phyloP scores from a whole-genome alignment of 2,797 vertebrate species.

The Peromyscus nudipes region DNA sequence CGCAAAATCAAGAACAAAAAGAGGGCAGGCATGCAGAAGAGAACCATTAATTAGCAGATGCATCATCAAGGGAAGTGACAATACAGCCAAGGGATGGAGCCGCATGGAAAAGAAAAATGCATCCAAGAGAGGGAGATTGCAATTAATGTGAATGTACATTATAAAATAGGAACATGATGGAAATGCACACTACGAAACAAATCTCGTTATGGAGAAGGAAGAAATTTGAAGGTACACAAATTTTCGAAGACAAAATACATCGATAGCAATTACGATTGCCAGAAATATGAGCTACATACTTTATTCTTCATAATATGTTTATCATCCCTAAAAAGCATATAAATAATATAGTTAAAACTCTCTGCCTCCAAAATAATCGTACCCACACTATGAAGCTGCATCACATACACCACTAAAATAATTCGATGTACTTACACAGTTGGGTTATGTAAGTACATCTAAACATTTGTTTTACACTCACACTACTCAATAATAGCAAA shows the following conservation, averaged over 20 bases:
- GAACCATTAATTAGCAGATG: constrained; percentile 70
- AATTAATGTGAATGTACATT: constrained; percentile 41
- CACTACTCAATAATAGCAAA: neutral
- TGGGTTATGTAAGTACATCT: neutral
- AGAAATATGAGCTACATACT: constrained; percentile 28
- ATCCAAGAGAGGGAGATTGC: neutral
- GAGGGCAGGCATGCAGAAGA: constrained; percentile 63
- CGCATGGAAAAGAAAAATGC: constrained; percentile 66
- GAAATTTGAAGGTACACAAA: neutral
- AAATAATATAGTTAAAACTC: constrained; percentile 58
- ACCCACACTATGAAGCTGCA: neutral
- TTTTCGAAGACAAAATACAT: constrained; percentile 65
- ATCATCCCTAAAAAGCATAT: neutral
- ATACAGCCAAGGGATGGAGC: constrained; percentile 18
- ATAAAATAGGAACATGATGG: constrained; percentile 2
- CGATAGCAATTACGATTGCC: neutral
- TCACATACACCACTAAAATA: constrained; percentile 22
- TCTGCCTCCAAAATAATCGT: constrained; percentile 43
- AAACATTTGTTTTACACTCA: constrained; percentile 51
- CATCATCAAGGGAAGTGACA: constrained; percentile 69
- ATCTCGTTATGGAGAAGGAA: neutral
- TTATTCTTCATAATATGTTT: constrained; percentile 29
- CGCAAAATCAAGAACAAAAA: constrained; percentile 58
- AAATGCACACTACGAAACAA: constrained; percentile 50
- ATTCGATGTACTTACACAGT: neutral